A percentile compares a stretch with the other conserved stretches of the same genome.
Conservation (phyloP, 2,888 invertebrate species). For the Tachystola acroxantha region DNA sequence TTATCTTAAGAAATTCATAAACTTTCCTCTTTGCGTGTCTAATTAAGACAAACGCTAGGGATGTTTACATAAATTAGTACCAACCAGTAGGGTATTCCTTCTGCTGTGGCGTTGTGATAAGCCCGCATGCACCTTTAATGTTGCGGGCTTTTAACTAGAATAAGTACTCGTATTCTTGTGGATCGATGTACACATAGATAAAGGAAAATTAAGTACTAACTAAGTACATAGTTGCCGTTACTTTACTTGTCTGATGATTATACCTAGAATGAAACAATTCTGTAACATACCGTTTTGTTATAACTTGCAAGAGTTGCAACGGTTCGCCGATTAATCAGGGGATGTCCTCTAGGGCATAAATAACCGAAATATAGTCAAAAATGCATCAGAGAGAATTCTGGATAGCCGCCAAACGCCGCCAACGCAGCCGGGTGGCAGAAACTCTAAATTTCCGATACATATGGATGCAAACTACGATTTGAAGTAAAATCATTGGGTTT, state of each 20-base stretch:
- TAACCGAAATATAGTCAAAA: no score
- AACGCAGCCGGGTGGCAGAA: conserved; percentile 23
- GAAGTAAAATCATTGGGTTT: no score
- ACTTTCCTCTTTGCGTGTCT: neutral
- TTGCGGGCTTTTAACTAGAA: neutral
- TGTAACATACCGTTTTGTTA: no score
- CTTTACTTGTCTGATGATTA: no score
- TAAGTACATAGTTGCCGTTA: no score
- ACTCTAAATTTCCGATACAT: conserved; percentile 24
- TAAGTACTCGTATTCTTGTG: no score
- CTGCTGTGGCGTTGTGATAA: conserved; percentile 24
- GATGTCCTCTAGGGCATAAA: no score
- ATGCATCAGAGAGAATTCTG: conserved; percentile 19
- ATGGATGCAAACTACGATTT: no score
- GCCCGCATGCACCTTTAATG: conserved; percentile 11
- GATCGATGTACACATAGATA: conserved; percentile 9
- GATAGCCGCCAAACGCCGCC: conserved; percentile 23
- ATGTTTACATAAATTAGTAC: neutral
- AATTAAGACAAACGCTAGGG: neutral
- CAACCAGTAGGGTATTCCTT: neutral
- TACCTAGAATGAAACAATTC: no score
- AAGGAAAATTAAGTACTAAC: conserved; percentile 3
- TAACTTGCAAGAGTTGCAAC: no score
- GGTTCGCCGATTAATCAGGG: no score
- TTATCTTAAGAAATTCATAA: neutral